Base-by-base conservation (phyloP, 2,113 vertebrate genomes). In the Cyprinodon tularosa region DNA sequence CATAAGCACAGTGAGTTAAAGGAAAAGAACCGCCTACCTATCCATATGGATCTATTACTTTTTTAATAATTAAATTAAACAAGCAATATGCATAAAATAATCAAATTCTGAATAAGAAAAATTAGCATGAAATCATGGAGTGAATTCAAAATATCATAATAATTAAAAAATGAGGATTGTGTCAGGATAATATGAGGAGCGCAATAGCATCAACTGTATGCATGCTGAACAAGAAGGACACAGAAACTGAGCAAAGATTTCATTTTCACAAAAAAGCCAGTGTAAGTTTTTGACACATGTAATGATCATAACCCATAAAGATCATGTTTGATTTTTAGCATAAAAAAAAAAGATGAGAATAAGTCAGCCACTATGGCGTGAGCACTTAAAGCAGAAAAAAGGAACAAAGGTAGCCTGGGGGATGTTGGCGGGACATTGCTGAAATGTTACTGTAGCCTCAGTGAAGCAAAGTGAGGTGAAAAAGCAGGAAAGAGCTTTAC, bases 401-500 rank as follows among this genome's bases (percentile, higher is more conserved):
- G 72, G 66, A 73, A 77, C 68, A 63, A 63, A 72, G 53, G 67
- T 3, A 65, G 77, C 65, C 60, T 87, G 67, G 80, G 83, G 82
- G 76, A 82, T 83, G 86, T 84, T 90, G 81, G 86, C 81, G 77
- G 82, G 86, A 90, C 37, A 48, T 92, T 93, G 91, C 82, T 79
- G 82, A 88, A 91, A 92, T 91, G 89, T 86, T 85, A 91, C 89
- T 84, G 10, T 70, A 91, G 90, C 88, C 83, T 88, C 80, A 91
- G 85, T 88, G 87, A 91, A 91, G 90, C 90, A 88, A 67, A 81
- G 76, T 81, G 89, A 91, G 86, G 88, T 87, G 85, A 90, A 93
- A 92, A 94, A 91, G 92, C 90, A 91, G 91, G 94, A 95, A 96
- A 95, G 85, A 95, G 92, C 93, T 93, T 88, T 95, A 94, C 92